Evolutionary conservation across 1,140 invertebrate species (phyloP), one percentile per base, ranked within the genome.

Genomic region (Sarcophaga peregrina): DNA sequence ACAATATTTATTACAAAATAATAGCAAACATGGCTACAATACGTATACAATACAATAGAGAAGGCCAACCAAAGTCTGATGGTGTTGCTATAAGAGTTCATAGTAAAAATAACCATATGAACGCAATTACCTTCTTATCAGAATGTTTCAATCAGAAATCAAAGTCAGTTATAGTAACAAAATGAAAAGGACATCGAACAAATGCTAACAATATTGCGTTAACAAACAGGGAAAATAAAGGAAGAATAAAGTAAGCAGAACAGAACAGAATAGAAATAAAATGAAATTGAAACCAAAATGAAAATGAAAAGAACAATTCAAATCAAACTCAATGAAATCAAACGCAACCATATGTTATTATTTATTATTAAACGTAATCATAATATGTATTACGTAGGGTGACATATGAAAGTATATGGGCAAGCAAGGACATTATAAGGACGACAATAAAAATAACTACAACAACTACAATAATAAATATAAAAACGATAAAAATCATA

Each of bases 61-160:
- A 68, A 15, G 20, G 6, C 8, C 15, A 25, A 68, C 0, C 1
- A 37, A 37, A 2, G 25, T 37, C 25, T 68, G n/a, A 20, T 20
- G 62, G 62, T 58, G 13, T 11, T 58, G 15, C 54, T 58, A 58
- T n/a, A 68, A 68, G 20, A 68, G 25, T 37, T 37, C 25, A 37
- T 20, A 6, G 3, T n/a, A 25, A 68, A 68, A 68, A 2, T 9
- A 10, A 68, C 20, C 62, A 68, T 68, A 25, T 68, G 62, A 68
- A 68, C 62, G 17, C 62, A 68, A 68, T 68, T 68, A 68, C 62
- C 62, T 68, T 68, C 25, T 37, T 68, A 68, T 68, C 62, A 68
- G 7, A 68, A 68, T 68, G n/a, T 68, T 25, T 68, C 62, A 68
- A 68, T 68, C 17, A 25, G 62, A 68, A 68, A 68, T 68, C 62